A percentile compares a stretch with the other conserved stretches of the same genome.
Conservation (phyloP, 1,140 invertebrate genomes). For the Neodiprion lecontei region DNA sequence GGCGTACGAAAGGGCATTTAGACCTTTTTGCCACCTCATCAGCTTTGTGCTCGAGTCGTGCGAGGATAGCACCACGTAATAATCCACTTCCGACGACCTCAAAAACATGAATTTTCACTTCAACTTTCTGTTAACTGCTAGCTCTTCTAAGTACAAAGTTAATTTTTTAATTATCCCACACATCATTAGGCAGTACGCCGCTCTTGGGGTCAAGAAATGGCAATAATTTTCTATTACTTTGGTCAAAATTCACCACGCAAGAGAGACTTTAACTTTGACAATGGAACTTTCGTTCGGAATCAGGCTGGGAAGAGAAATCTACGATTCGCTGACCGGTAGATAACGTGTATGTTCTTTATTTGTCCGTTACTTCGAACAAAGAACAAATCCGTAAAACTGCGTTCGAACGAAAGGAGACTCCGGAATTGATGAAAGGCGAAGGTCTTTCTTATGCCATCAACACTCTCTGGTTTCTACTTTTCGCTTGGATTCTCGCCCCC, state of each 20-base stretch:
- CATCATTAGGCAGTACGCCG: neutral
- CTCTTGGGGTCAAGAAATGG: neutral
- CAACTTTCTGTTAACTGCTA: slow-evolving; percentile 56
- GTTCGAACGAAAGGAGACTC: neutral
- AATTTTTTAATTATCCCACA: slow-evolving; percentile 56
- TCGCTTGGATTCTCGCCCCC: slow-evolving; percentile 18
- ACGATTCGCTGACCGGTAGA: too few species aligned
- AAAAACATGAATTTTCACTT: slow-evolving; percentile 62
- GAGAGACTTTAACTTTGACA: neutral
- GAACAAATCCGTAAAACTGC: too few species aligned
- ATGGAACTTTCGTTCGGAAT: too few species aligned
- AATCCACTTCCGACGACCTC: slow-evolving; percentile 52
- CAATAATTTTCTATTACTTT: neutral
- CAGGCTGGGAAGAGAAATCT: too few species aligned
- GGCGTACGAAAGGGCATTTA: slow-evolving; percentile 53
- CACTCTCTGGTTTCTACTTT: neutral
- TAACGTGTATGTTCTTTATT: too few species aligned
- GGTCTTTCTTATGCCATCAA: neutral
- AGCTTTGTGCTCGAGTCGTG: slow-evolving; percentile 52
- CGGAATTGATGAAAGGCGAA: neutral
- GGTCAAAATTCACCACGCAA: neutral
- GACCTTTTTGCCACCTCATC: slow-evolving; percentile 58
- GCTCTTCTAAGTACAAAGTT: slow-evolving; percentile 52
- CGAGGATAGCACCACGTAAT: slow-evolving; percentile 28
- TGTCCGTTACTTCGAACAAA: too few species aligned